Evolutionary conservation across 2,797 vertebrate species (phyloP), one percentile per base, ranked within the genome.

Genomic region (Pangasius larnaudii): DNA sequence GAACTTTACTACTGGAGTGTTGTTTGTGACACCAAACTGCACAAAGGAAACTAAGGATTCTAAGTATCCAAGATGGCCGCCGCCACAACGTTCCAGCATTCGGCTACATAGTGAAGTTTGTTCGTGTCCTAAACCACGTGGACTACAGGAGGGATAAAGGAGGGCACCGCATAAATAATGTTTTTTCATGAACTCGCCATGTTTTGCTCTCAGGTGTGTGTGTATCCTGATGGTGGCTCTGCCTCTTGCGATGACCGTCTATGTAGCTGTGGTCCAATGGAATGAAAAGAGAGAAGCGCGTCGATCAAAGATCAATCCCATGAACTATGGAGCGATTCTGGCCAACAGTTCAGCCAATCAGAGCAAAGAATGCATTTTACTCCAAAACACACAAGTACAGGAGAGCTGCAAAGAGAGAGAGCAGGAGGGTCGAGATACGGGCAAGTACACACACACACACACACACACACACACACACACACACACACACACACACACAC

Each of bases 231-330:
- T 96, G 93, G 79, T 96, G 13, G 93, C 93, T 0, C 3, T 95
- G 83, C 96, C 96, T 69, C 93, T 96, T 1, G 88, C 87, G 0
- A 94, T 94, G 0, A 95, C 95, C n/a, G 56, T 95, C 80, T 93
- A 92, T 7, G 89, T 93, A 42, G 91, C 91, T 24, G 49, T 94
- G 33, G 89, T 89, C 30, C 90, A 46, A 56, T 93, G 92, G 92
- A 93, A 92, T 59, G 79, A 10, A 2, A 93, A 69, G 77, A 94
- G 88, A 89, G 90, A 90, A 49, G 90, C 94, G 58, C 83, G n/a
- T n/a, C n/a, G 51, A 11, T 92, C 93, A 1, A 78, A 79, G 8
- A 81, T 14, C 1, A 91, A 92, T 84, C 88, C 92, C 36, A 18
- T 30, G 89, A 86, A 92, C 75, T 97, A 96, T 0, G 96, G 96